phyloP scores from a whole-genome alignment of 1,140 invertebrate species.

The Ridgeia piscesae region DNA sequence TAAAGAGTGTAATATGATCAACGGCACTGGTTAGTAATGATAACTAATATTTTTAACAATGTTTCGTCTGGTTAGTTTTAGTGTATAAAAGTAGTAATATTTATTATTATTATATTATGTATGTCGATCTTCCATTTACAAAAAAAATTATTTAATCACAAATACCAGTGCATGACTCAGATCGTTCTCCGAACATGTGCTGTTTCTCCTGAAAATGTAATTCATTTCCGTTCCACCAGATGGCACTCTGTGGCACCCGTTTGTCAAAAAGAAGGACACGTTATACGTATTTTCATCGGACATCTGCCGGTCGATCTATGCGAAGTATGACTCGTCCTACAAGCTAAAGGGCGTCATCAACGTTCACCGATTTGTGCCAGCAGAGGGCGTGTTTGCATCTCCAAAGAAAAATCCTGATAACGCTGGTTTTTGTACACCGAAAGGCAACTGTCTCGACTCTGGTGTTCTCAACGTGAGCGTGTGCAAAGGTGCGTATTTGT shows the following conservation, averaged over 20 bases:
- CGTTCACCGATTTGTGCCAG: constrained; percentile 39
- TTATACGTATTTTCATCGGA: constrained; percentile 47
- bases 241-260: constrained; percentile 45
- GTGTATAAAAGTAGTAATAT: not conserved
- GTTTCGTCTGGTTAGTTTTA: not conserved
- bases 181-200: not conserved
- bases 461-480: constrained; percentile 43
- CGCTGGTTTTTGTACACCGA: constrained; percentile 43
- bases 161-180: no score
- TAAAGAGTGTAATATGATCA: constrained; percentile 38
- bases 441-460: constrained; percentile 36
- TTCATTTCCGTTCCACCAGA: constrained; percentile 31
- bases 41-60: not conserved
- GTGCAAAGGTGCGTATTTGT: constrained; percentile 35
- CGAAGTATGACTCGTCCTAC: constrained; percentile 37
- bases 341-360: not conserved
- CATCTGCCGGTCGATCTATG: constrained; percentile 43
- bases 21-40: constrained; percentile 43
- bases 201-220: not conserved
- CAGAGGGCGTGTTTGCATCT: constrained; percentile 38
- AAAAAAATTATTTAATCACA: no score
- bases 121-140: not conserved
- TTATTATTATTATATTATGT: not conserved
- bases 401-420: constrained; percentile 40
- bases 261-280: constrained; percentile 34